phyloP scores from a whole-genome alignment of 2,888 invertebrate genomes.

The Julus scanicus region DNA sequence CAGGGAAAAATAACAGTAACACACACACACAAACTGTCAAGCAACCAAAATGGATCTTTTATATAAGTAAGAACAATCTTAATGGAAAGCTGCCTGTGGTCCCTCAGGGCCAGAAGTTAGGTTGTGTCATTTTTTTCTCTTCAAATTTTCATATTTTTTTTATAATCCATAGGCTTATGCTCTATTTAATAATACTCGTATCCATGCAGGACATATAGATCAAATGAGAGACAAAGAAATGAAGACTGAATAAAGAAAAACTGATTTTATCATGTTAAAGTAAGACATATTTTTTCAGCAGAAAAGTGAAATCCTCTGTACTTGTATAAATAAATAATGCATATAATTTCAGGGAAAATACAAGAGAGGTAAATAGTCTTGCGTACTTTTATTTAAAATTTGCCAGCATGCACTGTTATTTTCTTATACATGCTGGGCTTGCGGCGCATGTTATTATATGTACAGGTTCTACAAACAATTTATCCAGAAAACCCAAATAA shows the following conservation, averaged over 20 bases:
- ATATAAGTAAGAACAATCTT: conserved; percentile 46
- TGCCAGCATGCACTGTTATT: neutral
- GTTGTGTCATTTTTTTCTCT: neutral
- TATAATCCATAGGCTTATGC: neutral
- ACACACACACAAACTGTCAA: conserved; percentile 44
- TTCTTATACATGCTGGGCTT: neutral
- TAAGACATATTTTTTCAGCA: neutral
- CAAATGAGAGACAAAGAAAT: neutral
- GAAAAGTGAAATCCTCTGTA: no score
- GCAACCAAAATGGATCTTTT: conserved; percentile 47
- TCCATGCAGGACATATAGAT: neutral
- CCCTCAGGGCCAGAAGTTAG: conserved; percentile 29
- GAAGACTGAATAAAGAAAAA: no score
- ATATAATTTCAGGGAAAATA: no score
- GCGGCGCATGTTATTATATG: neutral
- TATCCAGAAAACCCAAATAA: neutral
- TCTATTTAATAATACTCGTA: conserved; percentile 6
- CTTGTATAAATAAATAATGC: no score
- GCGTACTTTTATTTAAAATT: neutral
- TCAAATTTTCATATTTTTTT: conserved; percentile 46
- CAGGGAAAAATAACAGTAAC: conserved; percentile 49
- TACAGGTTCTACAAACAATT: neutral
- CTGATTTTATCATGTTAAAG: neutral
- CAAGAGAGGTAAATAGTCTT: no score
- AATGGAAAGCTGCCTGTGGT: conserved; percentile 40